Evolutionary conservation across 2,797 vertebrate genomes (phyloP), one percentile per base, ranked within the genome.

Genomic region (Gymnodraco acuticeps): DNA sequence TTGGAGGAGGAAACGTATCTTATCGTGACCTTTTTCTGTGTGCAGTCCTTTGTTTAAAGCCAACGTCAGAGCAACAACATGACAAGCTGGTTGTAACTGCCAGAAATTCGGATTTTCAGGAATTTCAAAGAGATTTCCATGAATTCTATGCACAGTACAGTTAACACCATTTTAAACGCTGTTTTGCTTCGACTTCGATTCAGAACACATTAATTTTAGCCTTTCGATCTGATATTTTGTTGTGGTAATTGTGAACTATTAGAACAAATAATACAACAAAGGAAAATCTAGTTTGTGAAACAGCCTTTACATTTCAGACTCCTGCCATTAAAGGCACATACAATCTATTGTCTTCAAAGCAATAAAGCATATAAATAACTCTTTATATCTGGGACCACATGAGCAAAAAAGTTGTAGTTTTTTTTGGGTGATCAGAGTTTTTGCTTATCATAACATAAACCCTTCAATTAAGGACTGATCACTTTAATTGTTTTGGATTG

Each of bases 21-120:
- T 53, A 3, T 68, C 31, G 27, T 60, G 71, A 77, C 56, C 62
- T 70, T 77, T 73, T 60, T 73, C 69, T 77, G 43, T 55, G 9
- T 20, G 15, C n/a, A 0, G 20, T 13, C 41, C 5, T 60, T 83
- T 75, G 43, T 63, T 71, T 78, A 23, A 14, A 55, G 47, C 14
- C 12, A 27, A 71, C 56, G 55, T 63, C 67, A 53, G 54, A 52
- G 15, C 14, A 56, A 60, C 27, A 53, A 50, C 43, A 58, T 0
- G 58, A 74, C 41, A 67, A 67, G 38, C 61, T 62, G 3, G 8
- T 65, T 27, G 1, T 51, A 52, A 73, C n/a, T 13, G 4, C n/a
- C 27, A 41, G 14, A 9, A 38, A 9, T 33, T 10, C 23, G 42
- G 19, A 14, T 3, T 55, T 42, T 64, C 11, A 27, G 10, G 0